Evolutionary conservation across 2,113 vertebrate genomes (phyloP).

Genomic region (Phalacrocorax pelagicus): DNA sequence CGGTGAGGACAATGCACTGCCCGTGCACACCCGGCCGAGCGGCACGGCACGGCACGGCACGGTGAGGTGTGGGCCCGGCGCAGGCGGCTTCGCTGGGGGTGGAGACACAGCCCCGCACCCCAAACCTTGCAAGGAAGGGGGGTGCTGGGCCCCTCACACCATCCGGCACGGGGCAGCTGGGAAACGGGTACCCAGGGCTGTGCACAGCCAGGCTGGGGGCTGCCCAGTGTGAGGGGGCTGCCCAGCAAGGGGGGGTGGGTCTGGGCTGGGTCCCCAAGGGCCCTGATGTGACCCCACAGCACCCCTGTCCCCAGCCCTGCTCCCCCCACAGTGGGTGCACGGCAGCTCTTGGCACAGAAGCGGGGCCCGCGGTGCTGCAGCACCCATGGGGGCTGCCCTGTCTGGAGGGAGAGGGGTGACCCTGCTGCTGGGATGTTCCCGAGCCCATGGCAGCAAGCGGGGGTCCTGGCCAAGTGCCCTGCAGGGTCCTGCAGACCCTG

Average conservation of each 20-base stretch:
- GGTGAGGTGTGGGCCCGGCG: fast-evolving
- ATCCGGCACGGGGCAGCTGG: fast-evolving
- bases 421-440: fast-evolving
- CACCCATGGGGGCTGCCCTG: background rate
- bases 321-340: fast-evolving
- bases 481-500: background rate
- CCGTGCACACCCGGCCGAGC: background rate
- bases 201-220: fast-evolving
- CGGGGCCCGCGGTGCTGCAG: fast-evolving
- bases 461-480: background rate
- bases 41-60: background rate
- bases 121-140: background rate
- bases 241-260: background rate
- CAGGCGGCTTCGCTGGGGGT: background rate
- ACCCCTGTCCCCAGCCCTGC: background rate
- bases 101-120: background rate
- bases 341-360: background rate
- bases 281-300: background rate
- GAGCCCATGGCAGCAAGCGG: fast-evolving
- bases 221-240: fast-evolving
- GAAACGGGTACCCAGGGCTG: background rate
- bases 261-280: background rate
- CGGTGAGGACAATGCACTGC: background rate
- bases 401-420: background rate
- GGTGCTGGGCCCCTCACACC: fast-evolving